phyloP scores from a whole-genome alignment of 2,797 vertebrate species.

The Iguana delicatissima region DNA sequence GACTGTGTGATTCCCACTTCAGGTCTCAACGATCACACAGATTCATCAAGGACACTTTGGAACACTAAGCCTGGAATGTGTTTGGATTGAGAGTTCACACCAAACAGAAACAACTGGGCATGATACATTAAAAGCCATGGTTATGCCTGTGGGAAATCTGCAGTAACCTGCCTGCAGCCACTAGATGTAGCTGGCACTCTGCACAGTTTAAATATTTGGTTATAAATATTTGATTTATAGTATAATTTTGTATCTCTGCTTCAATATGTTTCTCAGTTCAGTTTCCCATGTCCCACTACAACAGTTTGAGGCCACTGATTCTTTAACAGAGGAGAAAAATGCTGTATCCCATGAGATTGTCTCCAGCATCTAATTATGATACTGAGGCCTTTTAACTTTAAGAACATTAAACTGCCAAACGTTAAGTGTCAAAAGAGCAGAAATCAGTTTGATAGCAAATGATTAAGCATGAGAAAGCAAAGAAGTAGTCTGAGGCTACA shows the following conservation, averaged over 20 bases:
- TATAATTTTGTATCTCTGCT: slow-evolving; percentile 44
- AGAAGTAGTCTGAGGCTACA: no score
- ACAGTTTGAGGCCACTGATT: not conserved
- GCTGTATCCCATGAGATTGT: no score
- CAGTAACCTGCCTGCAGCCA: slow-evolving; percentile 56
- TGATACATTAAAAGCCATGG: not conserved
- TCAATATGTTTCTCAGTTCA: not conserved
- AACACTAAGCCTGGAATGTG: not conserved
- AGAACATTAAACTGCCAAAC: no score
- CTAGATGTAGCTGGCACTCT: slow-evolving; percentile 76
- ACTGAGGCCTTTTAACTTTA: no score
- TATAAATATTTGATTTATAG: slow-evolving; percentile 20
- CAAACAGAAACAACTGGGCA: slow-evolving; percentile 28
- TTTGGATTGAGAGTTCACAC: slow-evolving; percentile 42
- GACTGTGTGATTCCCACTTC: no score
- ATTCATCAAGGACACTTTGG: slow-evolving; percentile 32
- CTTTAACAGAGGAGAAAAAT: no score
- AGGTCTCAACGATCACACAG: not conserved
- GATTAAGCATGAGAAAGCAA: no score
- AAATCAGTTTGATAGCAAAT: no score
- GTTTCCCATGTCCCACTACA: not conserved
- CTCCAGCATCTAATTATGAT: no score
- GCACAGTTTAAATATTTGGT: slow-evolving; percentile 37
- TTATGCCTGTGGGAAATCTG: slow-evolving; percentile 37
- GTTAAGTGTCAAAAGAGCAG: no score